Evolutionary conservation across 2,797 vertebrate species (phyloP), one percentile per base, ranked within the genome.

Genomic region (Sitta carolinensis): DNA sequence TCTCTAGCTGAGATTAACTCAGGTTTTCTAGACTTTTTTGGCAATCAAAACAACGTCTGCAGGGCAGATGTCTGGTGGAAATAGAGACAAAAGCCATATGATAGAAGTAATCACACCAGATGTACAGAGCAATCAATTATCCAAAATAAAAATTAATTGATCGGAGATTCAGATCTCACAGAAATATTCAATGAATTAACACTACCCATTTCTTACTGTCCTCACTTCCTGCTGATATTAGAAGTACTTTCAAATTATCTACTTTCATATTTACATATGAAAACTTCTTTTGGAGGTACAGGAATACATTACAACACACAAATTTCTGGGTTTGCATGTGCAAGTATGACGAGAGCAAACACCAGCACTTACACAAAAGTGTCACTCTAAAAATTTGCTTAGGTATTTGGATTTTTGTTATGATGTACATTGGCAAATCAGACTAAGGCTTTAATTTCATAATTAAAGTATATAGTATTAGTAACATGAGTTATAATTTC

Each of bases 21-120:
- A 54, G 59, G 59, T 40, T 92, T 95, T 85, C 76, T 86, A 92
- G 77, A 90, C 52, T n/a, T 74, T 67, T 91, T 73, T 93, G 92
- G 76, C 90, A 94, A 67, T 26, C 57, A 82, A 82, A 95, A 72
- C 61, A 89, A 79, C 0, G 57, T 85, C 94, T 94, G 93, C 29
- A 87, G 61, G 83, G 45, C 94, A 95, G 94, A 96, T 94, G 93
- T 95, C 93, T 93, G 61, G 29, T 85, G 82, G 75, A 91, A 95
- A 83, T 0, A 74, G 90, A 95, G 64, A 94, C 79, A 93, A 95
- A 95, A 95, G 64, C 64, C 83, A 51, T 25, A 32, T 55, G 82
- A 89, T 42, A 85, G 87, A 91, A 95, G 61, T 82, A 83, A 89
- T 89, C 50, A 83, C 30, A 76, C 85, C 93, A 96, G 92, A 93